Evolutionary conservation across 2,888 invertebrate genomes (phyloP).

Genomic region (Linnaemya tessellans): DNA sequence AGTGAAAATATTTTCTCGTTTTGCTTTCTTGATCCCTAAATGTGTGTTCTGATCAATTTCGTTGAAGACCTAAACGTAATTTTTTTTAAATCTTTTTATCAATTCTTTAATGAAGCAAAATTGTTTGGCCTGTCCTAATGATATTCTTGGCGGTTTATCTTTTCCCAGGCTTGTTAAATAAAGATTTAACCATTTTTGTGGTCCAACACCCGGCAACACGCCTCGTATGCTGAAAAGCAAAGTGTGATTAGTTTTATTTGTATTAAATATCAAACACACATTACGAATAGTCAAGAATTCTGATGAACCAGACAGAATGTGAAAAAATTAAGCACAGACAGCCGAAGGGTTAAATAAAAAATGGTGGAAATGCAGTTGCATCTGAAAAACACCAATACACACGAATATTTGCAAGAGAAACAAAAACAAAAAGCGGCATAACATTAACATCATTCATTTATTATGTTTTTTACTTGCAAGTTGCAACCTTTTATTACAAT

Average conservation of each 20-base stretch:
- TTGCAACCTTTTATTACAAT: constrained; percentile 70
- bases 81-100: no score
- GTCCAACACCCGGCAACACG: no score
- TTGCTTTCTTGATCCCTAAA: no score
- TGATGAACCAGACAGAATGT: background rate
- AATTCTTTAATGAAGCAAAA: no score
- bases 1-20: no score
- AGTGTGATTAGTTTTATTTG: background rate
- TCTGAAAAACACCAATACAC: constrained; percentile 8
- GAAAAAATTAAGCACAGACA: background rate
- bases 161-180: no score
- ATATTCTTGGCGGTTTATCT: no score
- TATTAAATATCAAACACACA: no score
- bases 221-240: background rate
- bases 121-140: no score
- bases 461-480: constrained; percentile 49
- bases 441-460: constrained; percentile 59
- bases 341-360: constrained; percentile 62
- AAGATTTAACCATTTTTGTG: no score
- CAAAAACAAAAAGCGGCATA: constrained; percentile 56
- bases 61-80: no score
- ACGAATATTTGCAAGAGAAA: constrained; percentile 22
- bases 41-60: no score
- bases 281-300: background rate
- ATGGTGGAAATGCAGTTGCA: constrained; percentile 51